Conservation (phyloP, 2,113 vertebrate species). For the Grammatotria lemairii region DNA sequence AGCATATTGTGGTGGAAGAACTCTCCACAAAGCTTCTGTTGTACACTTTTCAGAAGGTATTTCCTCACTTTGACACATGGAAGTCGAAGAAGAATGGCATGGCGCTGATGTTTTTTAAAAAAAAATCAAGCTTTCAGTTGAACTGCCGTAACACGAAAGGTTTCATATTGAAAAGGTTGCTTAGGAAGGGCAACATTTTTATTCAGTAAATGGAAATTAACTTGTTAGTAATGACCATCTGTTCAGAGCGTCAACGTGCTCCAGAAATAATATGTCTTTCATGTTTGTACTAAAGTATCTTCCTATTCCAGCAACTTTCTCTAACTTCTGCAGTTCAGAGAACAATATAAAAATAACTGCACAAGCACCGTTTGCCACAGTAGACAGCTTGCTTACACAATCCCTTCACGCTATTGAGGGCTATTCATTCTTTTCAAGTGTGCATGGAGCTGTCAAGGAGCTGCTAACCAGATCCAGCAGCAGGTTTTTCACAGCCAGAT, state of each 20-base stretch:
- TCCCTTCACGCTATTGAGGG: slow-evolving; percentile 34
- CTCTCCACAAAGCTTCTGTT: background rate
- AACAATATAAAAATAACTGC: background rate
- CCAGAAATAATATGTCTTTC: background rate
- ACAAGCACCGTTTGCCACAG: slow-evolving; percentile 31
- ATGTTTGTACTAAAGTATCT: slow-evolving; percentile 8
- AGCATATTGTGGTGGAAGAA: background rate
- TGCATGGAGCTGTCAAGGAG: background rate
- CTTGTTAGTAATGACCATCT: background rate
- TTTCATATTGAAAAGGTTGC: background rate
- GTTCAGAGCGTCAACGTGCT: background rate
- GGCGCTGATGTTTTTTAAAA: accelerated
- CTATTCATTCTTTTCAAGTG: background rate
- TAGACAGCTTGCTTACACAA: slow-evolving; percentile 58
- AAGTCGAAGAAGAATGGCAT: background rate
- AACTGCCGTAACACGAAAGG: background rate
- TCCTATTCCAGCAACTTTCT: slow-evolving; percentile 39
- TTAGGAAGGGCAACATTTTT: background rate
- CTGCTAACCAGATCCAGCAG: background rate
- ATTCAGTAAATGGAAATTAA: background rate
- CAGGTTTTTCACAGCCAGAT: background rate
- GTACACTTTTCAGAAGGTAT: background rate
- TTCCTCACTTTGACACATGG: background rate
- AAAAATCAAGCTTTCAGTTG: background rate
- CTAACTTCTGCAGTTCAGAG: background rate